phyloP scores from a whole-genome alignment of 2,797 vertebrate genomes.

The Coregonus ussuriensis region DNA sequence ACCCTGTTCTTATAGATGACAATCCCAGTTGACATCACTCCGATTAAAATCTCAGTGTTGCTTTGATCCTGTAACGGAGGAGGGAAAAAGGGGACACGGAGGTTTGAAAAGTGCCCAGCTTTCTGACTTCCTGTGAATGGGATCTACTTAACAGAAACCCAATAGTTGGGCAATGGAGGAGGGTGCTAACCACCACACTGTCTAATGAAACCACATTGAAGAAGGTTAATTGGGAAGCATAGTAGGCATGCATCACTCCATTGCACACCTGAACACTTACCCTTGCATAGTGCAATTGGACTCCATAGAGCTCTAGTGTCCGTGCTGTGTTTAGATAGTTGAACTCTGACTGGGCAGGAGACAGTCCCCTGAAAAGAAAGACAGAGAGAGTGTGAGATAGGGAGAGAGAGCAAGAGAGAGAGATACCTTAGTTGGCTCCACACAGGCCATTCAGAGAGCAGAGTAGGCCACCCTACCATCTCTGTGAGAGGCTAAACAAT shows the following conservation, averaged over 20 bases:
- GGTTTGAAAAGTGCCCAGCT: background rate
- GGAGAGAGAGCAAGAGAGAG: constrained; percentile 5
- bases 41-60: constrained; percentile 87
- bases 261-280: constrained; percentile 71
- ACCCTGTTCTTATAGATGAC: constrained; percentile 86
- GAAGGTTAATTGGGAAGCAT: background rate
- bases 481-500: background rate
- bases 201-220: constrained; percentile 10
- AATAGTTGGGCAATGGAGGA: background rate
- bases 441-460: background rate
- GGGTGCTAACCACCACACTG: background rate
- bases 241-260: background rate
- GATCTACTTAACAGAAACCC: background rate
- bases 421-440: background rate
- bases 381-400: background rate
- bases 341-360: constrained; percentile 96
- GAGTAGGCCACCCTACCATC: background rate
- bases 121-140: background rate
- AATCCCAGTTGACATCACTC: constrained; percentile 87
- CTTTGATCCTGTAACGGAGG: constrained; percentile 83
- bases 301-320: constrained; percentile 95
- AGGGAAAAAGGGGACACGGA: background rate
- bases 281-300: constrained; percentile 99
- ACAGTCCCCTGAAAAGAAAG: constrained; percentile 80
- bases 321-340: constrained; percentile 95